A percentile compares a stretch with the other conserved stretches of the same genome.
Evolutionary conservation across 2,113 vertebrate species (phyloP).

Genomic region (Verasper variegatus): DNA sequence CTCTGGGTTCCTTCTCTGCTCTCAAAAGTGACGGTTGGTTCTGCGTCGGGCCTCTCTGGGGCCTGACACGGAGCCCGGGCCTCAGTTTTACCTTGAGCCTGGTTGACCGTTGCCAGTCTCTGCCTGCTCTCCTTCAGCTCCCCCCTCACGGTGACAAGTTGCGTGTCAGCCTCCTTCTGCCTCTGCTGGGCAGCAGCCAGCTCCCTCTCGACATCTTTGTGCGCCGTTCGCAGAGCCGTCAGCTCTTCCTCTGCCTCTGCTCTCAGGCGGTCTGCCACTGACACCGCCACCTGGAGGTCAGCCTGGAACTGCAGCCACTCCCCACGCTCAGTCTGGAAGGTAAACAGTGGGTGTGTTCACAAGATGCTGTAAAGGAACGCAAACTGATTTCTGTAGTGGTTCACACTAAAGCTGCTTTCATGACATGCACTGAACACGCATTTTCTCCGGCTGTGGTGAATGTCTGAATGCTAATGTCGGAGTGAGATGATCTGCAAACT

Average conservation of each 20-base stretch:
- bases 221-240: slow-evolving; percentile 48
- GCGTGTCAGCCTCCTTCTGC: slow-evolving; percentile 72
- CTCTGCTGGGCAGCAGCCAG: slow-evolving; percentile 68
- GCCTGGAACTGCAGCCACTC: slow-evolving; percentile 87
- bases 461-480: too few relatives aligned
- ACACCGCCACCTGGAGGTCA: slow-evolving; percentile 85
- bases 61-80: slow-evolving; percentile 26
- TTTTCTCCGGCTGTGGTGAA: too few relatives aligned
- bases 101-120: slow-evolving; percentile 42
- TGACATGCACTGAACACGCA: too few relatives aligned
- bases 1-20: slow-evolving; percentile 42
- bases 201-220: slow-evolving; percentile 72
- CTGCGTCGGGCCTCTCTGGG: slow-evolving; percentile 36
- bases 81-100: slow-evolving; percentile 28
- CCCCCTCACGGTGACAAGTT: slow-evolving; percentile 67
- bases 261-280: slow-evolving; percentile 84
- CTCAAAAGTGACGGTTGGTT: slow-evolving; percentile 24
- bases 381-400: not conserved
- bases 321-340: slow-evolving; percentile 75
- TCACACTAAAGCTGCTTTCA: too few relatives aligned
- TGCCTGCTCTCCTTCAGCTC: slow-evolving; percentile 75
- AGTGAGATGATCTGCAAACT: too few relatives aligned
- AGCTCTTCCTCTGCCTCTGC: slow-evolving; percentile 84
- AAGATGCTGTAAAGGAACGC: not conserved
- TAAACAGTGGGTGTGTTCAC: not conserved